Evolutionary conservation across 2,888 invertebrate species (phyloP).

Genomic region (Gymnoscelis rufifasciata): DNA sequence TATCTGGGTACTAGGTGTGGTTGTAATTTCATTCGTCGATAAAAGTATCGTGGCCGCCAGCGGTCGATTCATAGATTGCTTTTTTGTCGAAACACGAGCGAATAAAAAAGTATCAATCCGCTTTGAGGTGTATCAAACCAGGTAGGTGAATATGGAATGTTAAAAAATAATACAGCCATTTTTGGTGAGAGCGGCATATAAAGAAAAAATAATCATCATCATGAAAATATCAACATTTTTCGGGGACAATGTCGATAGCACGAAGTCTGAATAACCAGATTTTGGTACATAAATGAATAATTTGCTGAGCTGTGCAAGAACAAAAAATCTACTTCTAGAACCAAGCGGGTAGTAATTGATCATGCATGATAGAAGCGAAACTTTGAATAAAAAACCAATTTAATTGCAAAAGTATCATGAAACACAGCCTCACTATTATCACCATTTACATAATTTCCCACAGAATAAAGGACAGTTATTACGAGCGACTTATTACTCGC

Average conservation of each 20-base stretch:
- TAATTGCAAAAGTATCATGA: constrained; percentile 27
- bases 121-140: constrained; percentile 41
- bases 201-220: no score
- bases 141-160: constrained; percentile 57
- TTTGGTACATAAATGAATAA: no score
- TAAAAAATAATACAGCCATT: constrained; percentile 17
- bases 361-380: constrained; percentile 32
- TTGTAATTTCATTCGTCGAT: constrained; percentile 33
- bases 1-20: constrained; percentile 32
- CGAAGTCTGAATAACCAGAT: no score
- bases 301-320: no score
- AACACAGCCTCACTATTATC: constrained; percentile 35
- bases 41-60: constrained; percentile 42
- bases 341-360: background rate
- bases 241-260: no score
- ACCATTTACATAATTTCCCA: constrained; percentile 53
- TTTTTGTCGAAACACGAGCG: constrained; percentile 63
- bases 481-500: constrained; percentile 45
- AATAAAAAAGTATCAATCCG: constrained; percentile 56
- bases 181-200: no score
- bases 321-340: no score
- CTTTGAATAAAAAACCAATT: constrained; percentile 15
- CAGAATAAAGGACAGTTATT: constrained; percentile 34
- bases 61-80: constrained; percentile 70
- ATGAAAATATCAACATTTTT: no score